Base-by-base conservation (phyloP, 2,888 invertebrate genomes). In the Agriotes lineatus region DNA sequence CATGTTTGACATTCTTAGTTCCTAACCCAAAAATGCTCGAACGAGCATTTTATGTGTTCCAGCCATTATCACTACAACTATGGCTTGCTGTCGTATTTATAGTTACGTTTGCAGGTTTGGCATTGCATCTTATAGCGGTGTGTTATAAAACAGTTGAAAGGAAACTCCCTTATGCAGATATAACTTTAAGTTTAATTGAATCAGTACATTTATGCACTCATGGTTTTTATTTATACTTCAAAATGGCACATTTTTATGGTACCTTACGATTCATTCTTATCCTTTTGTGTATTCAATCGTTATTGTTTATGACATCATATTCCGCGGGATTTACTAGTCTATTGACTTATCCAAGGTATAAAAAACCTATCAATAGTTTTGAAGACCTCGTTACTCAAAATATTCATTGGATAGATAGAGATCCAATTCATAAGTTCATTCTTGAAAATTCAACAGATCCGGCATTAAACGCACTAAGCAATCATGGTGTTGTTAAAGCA, bases 311-410 rank as follows among this genome's bases (percentile, higher is more conserved):
- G 9, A 69, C 71, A 12, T 39, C 52, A 5, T 71, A 69, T 48
- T 62, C 52, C 9, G 52, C 71, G 1, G 71, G 71, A 25, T 67
- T 71, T 44, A 22, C 71, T 3, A 71, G 69, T 52, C 44, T 60
- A 6, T 54, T 71, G 22, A 63, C 65, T 0, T 52, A 56, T 12
- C 69, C 71, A 5, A 56, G 61, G 18, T 56, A 64, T 9, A 30
- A 57, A 9, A 62, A 52, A 16, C 62, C 69, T 1, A 67, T 71
- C 7, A 54, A 20, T 7, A 60, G 18, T 10, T 59, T 71, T 20
- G 9, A 48, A 37, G 77, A 78, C 57, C 72, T 78, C 68, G 62
- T 74, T 4, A 60, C 69, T 6, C 44, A 69, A 33, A 66, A 72
- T 25, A 66, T 76, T 18, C 54, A 58, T 18, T 78, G 77, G 76